Conservation (phyloP, 2,888 invertebrate species). For the Chelonus formosanus region DNA sequence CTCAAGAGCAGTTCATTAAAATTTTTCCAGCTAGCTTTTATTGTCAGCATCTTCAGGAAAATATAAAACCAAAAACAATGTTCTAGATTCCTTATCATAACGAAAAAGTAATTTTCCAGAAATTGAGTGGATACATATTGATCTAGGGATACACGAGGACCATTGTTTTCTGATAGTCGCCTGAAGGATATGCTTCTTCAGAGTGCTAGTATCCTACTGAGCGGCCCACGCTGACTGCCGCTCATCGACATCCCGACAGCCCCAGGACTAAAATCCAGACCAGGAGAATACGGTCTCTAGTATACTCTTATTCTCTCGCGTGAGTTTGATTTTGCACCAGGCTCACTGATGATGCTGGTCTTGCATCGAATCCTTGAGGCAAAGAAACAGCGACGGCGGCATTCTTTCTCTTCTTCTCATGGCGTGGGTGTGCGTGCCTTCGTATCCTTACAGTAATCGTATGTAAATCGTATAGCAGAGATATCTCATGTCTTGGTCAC, state of each 20-base stretch:
- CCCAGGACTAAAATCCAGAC: constrained; percentile 54
- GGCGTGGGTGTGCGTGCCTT: constrained; percentile 62
- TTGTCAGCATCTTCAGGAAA: too few relatives aligned
- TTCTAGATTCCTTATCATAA: too few relatives aligned
- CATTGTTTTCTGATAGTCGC: constrained; percentile 47
- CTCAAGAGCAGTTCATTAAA: neutral
- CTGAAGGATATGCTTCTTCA: constrained; percentile 62
- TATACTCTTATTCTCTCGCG: constrained; percentile 26
- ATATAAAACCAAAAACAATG: neutral
- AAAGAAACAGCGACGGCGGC: constrained; percentile 29
- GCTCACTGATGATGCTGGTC: constrained; percentile 7
- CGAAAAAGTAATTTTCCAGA: neutral
- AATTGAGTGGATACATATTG: neutral
- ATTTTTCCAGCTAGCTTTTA: neutral
- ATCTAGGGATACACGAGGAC: constrained; percentile 17
- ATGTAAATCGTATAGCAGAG: constrained; percentile 63
- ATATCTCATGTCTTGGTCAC: constrained; percentile 52
- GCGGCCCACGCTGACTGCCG: constrained; percentile 63
- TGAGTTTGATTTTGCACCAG: constrained; percentile 10
- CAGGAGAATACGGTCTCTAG: constrained; percentile 30
- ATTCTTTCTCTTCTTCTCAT: constrained; percentile 42
- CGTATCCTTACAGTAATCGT: constrained; percentile 61
- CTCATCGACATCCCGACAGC: constrained; percentile 60
- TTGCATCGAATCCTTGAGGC: neutral
- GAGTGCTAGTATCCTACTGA: constrained; percentile 63